Percentiles rank a stretch among this genome's conserved stretches.
phyloP scores from a whole-genome alignment of 2,888 invertebrate genomes.

The Apodemia zela region DNA sequence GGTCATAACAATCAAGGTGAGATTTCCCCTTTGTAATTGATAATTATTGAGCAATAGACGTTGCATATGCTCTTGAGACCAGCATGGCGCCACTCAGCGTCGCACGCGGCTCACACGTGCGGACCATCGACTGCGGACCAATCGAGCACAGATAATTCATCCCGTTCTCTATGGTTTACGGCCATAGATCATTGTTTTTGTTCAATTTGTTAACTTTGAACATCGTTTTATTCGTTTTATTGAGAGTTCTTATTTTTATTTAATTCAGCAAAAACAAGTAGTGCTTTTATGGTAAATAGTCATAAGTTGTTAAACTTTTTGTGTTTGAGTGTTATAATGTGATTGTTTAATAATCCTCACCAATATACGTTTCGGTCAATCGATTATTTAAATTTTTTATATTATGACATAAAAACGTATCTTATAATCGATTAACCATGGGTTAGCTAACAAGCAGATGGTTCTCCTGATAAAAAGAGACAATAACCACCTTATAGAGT shows the following conservation, averaged over 20 bases:
- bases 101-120: slow-evolving; percentile 58
- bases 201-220: slow-evolving; percentile 18
- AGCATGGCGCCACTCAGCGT: slow-evolving; percentile 55
- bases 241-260: background rate
- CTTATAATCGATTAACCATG: too few species aligned
- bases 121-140: slow-evolving; percentile 37
- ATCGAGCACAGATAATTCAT: slow-evolving; percentile 25
- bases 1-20: slow-evolving; percentile 12
- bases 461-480: too few species aligned
- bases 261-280: background rate
- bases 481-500: too few species aligned
- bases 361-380: too few species aligned
- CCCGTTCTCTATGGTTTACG: slow-evolving; percentile 27
- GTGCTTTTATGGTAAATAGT: too few species aligned
- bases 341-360: too few species aligned
- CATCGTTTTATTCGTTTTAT: background rate
- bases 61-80: slow-evolving; percentile 69
- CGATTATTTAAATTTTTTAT: too few species aligned
- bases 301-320: too few species aligned
- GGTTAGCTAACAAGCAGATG: too few species aligned
- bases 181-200: slow-evolving; percentile 31
- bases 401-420: too few species aligned
- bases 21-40: slow-evolving; percentile 20
- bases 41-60: slow-evolving; percentile 37
- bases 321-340: too few species aligned